Evolutionary conservation across 1,140 invertebrate species (phyloP), one percentile per base, ranked within the genome.

Genomic region (Cotesia glomerata): DNA sequence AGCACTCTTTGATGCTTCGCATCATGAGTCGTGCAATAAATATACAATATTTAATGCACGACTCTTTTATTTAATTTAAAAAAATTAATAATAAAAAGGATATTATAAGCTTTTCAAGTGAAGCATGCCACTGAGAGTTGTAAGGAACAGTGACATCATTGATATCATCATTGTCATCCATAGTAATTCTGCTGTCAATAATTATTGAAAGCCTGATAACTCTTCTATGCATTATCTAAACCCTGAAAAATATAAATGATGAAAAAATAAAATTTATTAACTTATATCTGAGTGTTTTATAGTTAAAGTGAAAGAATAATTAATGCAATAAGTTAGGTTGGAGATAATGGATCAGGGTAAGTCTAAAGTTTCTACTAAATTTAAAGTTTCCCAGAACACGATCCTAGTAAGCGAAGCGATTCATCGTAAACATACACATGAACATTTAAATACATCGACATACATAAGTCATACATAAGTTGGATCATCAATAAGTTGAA

Each of bases 401-500:
- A 45, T 45, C 39, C 39, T 45, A 45, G 39, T 9, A 45, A 45
- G 39, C 39, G 16, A 2, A 16, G 56, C 9, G 59, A 32, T 26
- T 26, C 26, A 26, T 26, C 26, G 26, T 26, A 2, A 26, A 34
- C 13, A 34, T 61, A 26, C 1, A 61, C 52, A 56, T 26, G 26
- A 26, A 26, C 1, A 26, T 26, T 26, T 26, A 26, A 26, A 26
- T 26, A 26, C 26, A 26, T 26, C 26, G 26, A 26, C 26, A 26
- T 26, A 26, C 26, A 26, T 26, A 26, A 18, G 18, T 18, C 18
- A 18, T 56, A n/a, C 1, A n/a, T n/a, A 56, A 14, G 16, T 58
- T 58, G 7, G 34, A 9, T 63, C 59, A 3, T 14, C 9, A 63
- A 51, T n/a, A 26, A 49, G 61, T 72, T 66, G 52, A 66, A 72